Evolutionary conservation across 2,888 invertebrate species (phyloP).

Genomic region (Sarcophaga caerulescens): DNA sequence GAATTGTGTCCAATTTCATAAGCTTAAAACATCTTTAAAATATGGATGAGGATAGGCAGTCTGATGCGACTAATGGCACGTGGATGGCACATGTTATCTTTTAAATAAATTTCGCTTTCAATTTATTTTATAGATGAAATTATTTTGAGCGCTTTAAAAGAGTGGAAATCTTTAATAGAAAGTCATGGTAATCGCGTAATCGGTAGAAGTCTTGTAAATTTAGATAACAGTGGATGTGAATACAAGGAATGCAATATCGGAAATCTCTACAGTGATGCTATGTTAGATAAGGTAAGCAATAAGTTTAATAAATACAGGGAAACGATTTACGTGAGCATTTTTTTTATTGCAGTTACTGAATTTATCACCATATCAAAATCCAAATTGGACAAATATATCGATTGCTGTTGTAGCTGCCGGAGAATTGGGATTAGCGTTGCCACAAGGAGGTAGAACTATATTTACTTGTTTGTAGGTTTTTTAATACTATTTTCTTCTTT

Average conservation of each 20-base stretch:
- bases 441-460: slow-evolving; percentile 45
- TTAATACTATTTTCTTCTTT: not conserved
- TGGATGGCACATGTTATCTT: not conserved
- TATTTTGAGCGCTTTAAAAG: not conserved
- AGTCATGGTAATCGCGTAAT: slow-evolving; percentile 34
- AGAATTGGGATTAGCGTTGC: slow-evolving; percentile 42
- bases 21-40: no score
- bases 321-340: no score
- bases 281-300: slow-evolving; percentile 84
- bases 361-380: slow-evolving; percentile 36
- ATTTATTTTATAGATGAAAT: slow-evolving; percentile 47
- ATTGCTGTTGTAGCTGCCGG: slow-evolving; percentile 56
- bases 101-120: not conserved
- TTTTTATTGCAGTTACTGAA: slow-evolving; percentile 17
- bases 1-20: no score
- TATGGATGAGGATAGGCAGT: no score
- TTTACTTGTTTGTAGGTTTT: no score
- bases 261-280: slow-evolving; percentile 87
- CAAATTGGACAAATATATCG: slow-evolving; percentile 56
- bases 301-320: no score
- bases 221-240: slow-evolving; percentile 83
- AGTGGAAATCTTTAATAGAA: slow-evolving; percentile 49
- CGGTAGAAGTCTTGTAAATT: slow-evolving; percentile 81
- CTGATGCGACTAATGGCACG: no score
- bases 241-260: slow-evolving; percentile 88